phyloP scores from a whole-genome alignment of 2,888 invertebrate genomes.

The Trissolcus japonicus region DNA sequence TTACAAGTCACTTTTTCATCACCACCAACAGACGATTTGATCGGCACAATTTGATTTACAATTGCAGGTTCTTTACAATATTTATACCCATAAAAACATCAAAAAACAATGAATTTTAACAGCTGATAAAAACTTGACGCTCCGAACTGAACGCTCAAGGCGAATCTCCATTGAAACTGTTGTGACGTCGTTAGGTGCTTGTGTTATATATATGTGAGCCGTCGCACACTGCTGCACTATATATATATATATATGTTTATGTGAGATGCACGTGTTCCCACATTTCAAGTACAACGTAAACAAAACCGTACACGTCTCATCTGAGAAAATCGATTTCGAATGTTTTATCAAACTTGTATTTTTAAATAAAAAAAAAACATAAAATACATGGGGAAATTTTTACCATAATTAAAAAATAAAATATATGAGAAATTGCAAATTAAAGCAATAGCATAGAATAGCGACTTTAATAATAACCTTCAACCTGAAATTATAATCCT shows the following conservation, averaged over 20 bases:
- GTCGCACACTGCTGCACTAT: too few relatives aligned
- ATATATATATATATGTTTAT: too few relatives aligned
- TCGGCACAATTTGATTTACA: slow-evolving; percentile 7
- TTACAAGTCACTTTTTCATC: slow-evolving; percentile 6
- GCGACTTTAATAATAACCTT: slow-evolving; percentile 8
- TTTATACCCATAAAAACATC: slow-evolving; percentile 11
- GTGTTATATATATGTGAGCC: background rate
- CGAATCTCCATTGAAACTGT: slow-evolving; percentile 13
- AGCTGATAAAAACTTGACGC: slow-evolving; percentile 40
- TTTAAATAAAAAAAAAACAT: too few relatives aligned
- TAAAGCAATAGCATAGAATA: too few relatives aligned
- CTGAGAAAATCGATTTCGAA: background rate
- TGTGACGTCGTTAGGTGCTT: slow-evolving; percentile 24
- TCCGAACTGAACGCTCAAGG: slow-evolving; percentile 20
- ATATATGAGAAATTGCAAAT: too few relatives aligned
- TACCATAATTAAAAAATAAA: too few relatives aligned
- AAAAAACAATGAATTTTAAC: slow-evolving; percentile 26
- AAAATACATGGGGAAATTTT: too few relatives aligned
- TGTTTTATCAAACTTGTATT: background rate
- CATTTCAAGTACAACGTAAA: too few relatives aligned
- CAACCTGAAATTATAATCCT: slow-evolving; percentile 23
- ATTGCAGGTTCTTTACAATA: background rate
- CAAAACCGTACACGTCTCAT: too few relatives aligned
- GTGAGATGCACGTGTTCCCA: too few relatives aligned
- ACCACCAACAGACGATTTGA: background rate